Evolutionary conservation across 2,113 vertebrate genomes (phyloP).

Genomic region (Chaetops frenatus): DNA sequence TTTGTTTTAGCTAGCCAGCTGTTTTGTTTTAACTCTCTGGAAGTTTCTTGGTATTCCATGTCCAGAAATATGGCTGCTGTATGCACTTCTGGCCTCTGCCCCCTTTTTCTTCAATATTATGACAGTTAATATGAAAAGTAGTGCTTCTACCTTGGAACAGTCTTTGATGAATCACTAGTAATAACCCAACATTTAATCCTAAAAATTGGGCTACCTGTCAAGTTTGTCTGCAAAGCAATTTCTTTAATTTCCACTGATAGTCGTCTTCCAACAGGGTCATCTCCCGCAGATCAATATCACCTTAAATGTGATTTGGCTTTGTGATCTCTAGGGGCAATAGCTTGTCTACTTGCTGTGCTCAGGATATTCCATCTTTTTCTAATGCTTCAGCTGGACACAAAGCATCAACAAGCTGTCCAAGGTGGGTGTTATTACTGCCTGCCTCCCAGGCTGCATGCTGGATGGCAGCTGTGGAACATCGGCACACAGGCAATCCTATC

Average conservation of each 20-base stretch:
- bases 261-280: neutral
- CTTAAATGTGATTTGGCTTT: conserved; percentile 29
- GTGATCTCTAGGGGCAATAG: neutral
- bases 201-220: conserved; percentile 32
- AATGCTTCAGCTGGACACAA: neutral
- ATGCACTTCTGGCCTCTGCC: neutral
- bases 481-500: neutral
- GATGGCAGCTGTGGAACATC: neutral
- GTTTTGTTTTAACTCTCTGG: neutral
- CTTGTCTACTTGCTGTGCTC: neutral
- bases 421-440: neutral
- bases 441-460: neutral
- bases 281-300: conserved; percentile 15
- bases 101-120: neutral
- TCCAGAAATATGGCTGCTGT: neutral
- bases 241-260: conserved; percentile 31
- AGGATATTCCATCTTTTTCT: conserved; percentile 5
- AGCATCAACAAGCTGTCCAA: neutral
- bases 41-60: neutral
- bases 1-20: neutral
- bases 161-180: conserved; percentile 29
- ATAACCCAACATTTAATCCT: conserved; percentile 37
- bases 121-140: conserved; percentile 13
- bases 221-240: conserved; percentile 19
- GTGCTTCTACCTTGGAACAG: neutral